These are phyloP conservation scores for Drosophila picticornis DNA, from an alignment of 2,888 invertebrate species.

Conservation along the genomic window DNA sequence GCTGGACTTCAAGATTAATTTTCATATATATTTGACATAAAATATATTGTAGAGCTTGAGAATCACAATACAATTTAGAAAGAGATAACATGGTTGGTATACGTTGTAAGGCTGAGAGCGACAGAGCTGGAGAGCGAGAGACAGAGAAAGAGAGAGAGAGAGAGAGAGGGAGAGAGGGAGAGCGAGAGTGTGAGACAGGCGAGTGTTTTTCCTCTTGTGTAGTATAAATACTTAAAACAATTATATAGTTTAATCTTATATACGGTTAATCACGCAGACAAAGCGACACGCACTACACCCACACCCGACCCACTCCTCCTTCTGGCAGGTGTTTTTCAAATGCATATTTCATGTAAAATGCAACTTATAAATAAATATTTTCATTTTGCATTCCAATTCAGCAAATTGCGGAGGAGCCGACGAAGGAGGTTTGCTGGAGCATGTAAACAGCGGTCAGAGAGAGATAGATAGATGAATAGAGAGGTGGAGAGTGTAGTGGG, in stretches of 20 bases:
- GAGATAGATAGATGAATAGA: not conserved
- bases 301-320: not conserved
- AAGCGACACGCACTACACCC: slow-evolving; percentile 1
- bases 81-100: slow-evolving; percentile 43
- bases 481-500: not conserved
- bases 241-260: slow-evolving; percentile 39
- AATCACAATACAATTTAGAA: slow-evolving; percentile 52
- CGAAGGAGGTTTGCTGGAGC: not conserved
- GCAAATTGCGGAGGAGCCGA: not conserved
- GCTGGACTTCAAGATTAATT: slow-evolving; percentile 46
- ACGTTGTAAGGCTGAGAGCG: not conserved
- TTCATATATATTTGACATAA: slow-evolving; percentile 57
- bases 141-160: not conserved
- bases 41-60: slow-evolving; percentile 39
- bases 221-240: slow-evolving; percentile 38
- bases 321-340: slow-evolving; percentile 38
- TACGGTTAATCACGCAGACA: slow-evolving; percentile 13
- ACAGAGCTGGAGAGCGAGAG: not conserved
- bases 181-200: not conserved
- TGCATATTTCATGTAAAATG: slow-evolving; percentile 45
- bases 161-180: not conserved
- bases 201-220: slow-evolving; percentile 20
- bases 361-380: slow-evolving; percentile 28
- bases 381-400: slow-evolving; percentile 9
- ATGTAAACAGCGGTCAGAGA: not conserved